Percentiles rank a stretch among this genome's conserved stretches.
phyloP scores from a whole-genome alignment of 2,113 vertebrate genomes.

The Apodemus speciosus region DNA sequence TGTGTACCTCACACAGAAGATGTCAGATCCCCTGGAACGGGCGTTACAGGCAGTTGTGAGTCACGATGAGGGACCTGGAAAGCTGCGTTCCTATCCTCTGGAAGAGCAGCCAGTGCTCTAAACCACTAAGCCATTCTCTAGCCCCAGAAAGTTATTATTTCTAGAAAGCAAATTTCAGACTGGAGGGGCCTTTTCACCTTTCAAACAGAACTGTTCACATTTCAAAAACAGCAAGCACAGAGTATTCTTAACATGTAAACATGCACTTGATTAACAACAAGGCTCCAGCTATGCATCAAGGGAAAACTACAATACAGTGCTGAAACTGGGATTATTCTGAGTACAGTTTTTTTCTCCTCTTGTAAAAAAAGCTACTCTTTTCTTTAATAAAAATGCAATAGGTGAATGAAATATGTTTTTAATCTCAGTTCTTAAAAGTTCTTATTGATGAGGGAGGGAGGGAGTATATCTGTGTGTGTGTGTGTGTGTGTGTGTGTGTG shows the following conservation, averaged over 20 bases:
- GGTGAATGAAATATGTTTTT: slow-evolving; percentile 12
- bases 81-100: not conserved
- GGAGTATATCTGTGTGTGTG: not conserved
- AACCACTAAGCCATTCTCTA: not conserved
- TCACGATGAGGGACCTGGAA: not conserved
- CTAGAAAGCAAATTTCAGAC: not conserved
- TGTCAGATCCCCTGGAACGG: not conserved
- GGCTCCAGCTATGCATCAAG: not conserved
- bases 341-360: not conserved
- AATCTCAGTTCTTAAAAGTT: not conserved
- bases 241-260: not conserved
- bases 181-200: not conserved
- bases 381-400: slow-evolving; percentile 6
- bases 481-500: not conserved
- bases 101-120: not conserved
- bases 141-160: not conserved
- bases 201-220: slow-evolving; percentile 27
- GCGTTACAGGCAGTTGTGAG: not conserved
- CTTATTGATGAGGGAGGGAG: not conserved
- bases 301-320: not conserved
- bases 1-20: not conserved
- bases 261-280: not conserved
- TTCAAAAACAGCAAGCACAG: not conserved
- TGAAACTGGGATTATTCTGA: not conserved
- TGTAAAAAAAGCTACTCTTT: not conserved